Base-by-base conservation (phyloP, 2,888 invertebrate species). In the Tupiocoris notatus region DNA sequence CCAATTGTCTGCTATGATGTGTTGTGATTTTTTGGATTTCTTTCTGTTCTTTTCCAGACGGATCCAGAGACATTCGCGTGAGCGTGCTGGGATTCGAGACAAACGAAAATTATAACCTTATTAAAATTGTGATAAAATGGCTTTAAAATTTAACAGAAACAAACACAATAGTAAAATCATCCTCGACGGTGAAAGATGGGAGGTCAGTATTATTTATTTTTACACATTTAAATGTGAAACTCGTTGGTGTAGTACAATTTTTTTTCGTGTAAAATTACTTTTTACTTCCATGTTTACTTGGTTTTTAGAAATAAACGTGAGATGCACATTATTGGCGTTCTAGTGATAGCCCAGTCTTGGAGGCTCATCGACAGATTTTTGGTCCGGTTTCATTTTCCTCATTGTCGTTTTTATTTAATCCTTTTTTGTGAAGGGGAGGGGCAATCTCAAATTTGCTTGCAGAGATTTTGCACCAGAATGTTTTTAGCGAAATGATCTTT, bases 151-250 rank as follows among this genome's bases (percentile, higher is more conserved):
- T 65, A 76, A 73, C 59, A 79, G 65, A 71, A 78, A 73, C 70
- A 78, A 79, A 61, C 76, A 59, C 25, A 79, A 79, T 67, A 67
- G 57, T n/a, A 76, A 77, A 76, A 74, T 74, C 18, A 76, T 79
- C 25, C 74, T 79, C 24, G 77, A 79, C 75, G 77, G 76, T 58
- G 79, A 76, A 20, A 68, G 79, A 66, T 79, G 79, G 79, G 79
- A 79, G 79, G 79, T 79, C 54, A 77, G 54, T 54, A 18, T 21
- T 9, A 22, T 7, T 54, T 64, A 65, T 65, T 16, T 39, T 1
- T 65, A 24, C 1, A 59, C 21, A 20, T 59, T 59, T 59, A 59
- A 59, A 59, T 59, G 21, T 7, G 21, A 54, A 54, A 7, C 54
- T 54, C 54, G 54, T 54, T 9, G 12, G 7, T 54, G 54, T 54